Evolutionary conservation across 2,113 vertebrate genomes (phyloP).

Genomic region (rabbit (Oryctolagus cuniculus)): DNA sequence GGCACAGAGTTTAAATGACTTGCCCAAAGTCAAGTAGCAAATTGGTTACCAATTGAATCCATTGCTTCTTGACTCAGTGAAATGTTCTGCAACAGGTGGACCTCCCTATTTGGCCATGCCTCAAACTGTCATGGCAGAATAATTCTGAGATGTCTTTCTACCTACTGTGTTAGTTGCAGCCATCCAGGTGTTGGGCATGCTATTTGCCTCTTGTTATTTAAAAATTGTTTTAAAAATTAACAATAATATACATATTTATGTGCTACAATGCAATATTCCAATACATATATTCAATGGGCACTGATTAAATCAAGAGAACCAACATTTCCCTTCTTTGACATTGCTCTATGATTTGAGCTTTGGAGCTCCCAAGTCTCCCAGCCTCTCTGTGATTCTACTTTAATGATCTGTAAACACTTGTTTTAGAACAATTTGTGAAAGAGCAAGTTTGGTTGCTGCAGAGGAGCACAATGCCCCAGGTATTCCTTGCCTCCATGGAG

Average conservation of each 20-base stretch:
- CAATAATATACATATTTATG: too few relatives aligned
- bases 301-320: too few relatives aligned
- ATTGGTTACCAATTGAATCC: neutral
- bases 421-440: neutral
- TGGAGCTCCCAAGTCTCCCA: too few relatives aligned
- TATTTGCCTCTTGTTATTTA: neutral
- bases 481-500: neutral
- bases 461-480: neutral
- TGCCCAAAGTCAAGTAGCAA: slow-evolving; percentile 24
- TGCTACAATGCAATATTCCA: too few relatives aligned
- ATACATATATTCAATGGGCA: too few relatives aligned
- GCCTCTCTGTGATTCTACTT: neutral
- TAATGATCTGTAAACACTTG: neutral
- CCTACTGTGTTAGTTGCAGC: neutral
- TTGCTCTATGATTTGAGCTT: too few relatives aligned
- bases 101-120: neutral
- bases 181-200: neutral
- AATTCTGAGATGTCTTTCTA: neutral
- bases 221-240: too few relatives aligned
- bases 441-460: neutral
- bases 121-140: neutral
- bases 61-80: neutral
- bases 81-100: neutral
- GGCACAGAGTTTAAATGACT: slow-evolving; percentile 8
- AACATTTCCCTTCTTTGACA: too few relatives aligned